A percentile compares a stretch with the other conserved stretches of the same genome.
phyloP scores from a whole-genome alignment of 2,113 vertebrate species.

The Myotis davidii region DNA sequence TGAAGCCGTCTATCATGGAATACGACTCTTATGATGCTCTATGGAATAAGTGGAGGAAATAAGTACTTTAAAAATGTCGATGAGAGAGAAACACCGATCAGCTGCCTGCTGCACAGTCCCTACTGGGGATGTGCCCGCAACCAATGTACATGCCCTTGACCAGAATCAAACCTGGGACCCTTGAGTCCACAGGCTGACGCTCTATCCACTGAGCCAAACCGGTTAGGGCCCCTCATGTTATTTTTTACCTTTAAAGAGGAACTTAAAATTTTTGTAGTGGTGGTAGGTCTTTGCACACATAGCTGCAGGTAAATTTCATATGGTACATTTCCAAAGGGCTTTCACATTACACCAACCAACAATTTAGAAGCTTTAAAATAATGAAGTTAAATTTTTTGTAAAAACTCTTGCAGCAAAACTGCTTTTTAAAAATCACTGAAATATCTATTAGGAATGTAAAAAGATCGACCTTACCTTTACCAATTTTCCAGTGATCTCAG shows the following conservation, averaged over 20 bases:
- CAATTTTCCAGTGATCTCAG: conserved; percentile 93
- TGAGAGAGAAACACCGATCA: no score
- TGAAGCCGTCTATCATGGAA: conserved; percentile 90
- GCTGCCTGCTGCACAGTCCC: no score
- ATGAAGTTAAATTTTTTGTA: not conserved
- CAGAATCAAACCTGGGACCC: no score
- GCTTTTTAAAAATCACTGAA: not conserved
- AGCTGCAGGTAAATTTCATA: not conserved
- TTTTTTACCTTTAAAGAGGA: conserved; percentile 11
- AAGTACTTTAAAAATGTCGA: not conserved
- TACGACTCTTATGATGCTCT: conserved; percentile 90
- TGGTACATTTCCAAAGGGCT: not conserved
- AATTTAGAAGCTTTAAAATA: not conserved
- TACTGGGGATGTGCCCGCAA: no score
- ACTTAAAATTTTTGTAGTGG: not conserved
- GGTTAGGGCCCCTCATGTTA: not conserved
- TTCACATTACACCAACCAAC: not conserved
- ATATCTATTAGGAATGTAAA: not conserved
- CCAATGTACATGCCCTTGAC: no score
- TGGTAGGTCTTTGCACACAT: not conserved
- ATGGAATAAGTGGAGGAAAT: conserved; percentile 13
- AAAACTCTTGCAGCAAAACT: not conserved
- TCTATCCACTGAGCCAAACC: no score
- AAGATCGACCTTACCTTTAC: conserved; percentile 90
- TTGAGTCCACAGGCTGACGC: no score